phyloP scores from a whole-genome alignment of 2,113 vertebrate genomes.

The Sebastes schlegelii region DNA sequence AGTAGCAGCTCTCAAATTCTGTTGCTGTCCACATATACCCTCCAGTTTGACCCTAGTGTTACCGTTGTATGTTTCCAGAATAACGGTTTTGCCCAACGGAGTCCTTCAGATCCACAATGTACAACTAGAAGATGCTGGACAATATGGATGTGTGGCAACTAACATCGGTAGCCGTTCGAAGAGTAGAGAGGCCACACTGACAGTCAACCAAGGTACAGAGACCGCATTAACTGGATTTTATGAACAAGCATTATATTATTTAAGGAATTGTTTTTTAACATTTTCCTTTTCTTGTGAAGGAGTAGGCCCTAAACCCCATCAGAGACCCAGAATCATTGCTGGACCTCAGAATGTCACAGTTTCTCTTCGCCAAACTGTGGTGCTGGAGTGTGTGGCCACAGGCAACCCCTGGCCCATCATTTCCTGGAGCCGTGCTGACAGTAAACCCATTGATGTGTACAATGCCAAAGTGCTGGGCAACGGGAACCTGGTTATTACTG shows the following conservation, averaged over 20 bases:
- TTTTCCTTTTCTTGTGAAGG: slow-evolving; percentile 74
- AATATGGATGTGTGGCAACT: slow-evolving; percentile 91
- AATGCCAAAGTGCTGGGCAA: slow-evolving; percentile 93
- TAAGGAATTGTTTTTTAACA: neutral
- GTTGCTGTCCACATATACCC: neutral
- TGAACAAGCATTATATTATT: neutral
- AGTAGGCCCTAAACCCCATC: slow-evolving; percentile 77
- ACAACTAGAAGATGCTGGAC: slow-evolving; percentile 88
- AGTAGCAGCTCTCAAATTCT: neutral
- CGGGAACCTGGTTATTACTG: slow-evolving; percentile 93
- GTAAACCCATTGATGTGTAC: slow-evolving; percentile 95
- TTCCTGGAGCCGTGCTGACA: slow-evolving; percentile 97
- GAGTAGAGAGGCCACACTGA: slow-evolving; percentile 89
- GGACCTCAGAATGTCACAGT: slow-evolving; percentile 92
- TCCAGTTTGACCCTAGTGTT: slow-evolving; percentile 1
- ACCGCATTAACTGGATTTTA: neutral
- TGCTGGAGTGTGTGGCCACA: slow-evolving; percentile 94
- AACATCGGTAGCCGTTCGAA: slow-evolving; percentile 85
- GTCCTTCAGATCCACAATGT: slow-evolving; percentile 94
- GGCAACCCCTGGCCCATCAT: slow-evolving; percentile 95
- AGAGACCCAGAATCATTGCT: slow-evolving; percentile 91
- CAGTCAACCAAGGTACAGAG: slow-evolving; percentile 87
- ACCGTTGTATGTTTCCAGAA: slow-evolving; percentile 79
- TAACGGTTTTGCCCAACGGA: slow-evolving; percentile 91
- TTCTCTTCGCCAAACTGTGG: slow-evolving; percentile 89